phyloP scores from a whole-genome alignment of 2,888 invertebrate species.

The Euproctis similis region DNA sequence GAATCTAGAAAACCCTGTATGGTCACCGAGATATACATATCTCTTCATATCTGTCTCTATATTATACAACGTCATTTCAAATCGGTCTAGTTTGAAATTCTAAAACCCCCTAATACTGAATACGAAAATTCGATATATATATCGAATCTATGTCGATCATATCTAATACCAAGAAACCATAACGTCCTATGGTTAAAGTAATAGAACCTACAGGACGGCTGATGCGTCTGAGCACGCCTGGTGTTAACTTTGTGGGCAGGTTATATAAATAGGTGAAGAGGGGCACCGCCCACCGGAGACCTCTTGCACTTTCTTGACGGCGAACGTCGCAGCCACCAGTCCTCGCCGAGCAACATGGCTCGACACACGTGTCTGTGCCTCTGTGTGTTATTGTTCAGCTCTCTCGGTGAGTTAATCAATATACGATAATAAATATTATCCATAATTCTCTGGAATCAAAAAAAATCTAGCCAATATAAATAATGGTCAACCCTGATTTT shows the following conservation, averaged over 20 bases:
- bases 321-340: conserved; percentile 61
- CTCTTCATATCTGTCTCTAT: no score
- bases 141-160: background rate
- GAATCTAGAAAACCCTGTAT: no score
- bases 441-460: no score
- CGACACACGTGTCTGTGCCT: conserved; percentile 71
- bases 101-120: no score
- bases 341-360: conserved; percentile 73
- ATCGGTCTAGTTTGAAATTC: no score
- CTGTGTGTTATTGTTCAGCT: conserved; percentile 62
- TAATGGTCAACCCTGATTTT: no score
- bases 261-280: conserved; percentile 75
- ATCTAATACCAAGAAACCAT: no score
- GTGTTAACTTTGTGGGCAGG: conserved; percentile 44
- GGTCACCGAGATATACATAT: no score
- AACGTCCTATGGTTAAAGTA: conserved; percentile 39
- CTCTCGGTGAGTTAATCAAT: conserved; percentile 60
- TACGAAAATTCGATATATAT: no score
- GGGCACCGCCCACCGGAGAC: conserved; percentile 66
- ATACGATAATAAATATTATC: background rate
- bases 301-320: conserved; percentile 71
- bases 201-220: conserved; percentile 50
- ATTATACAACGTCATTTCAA: no score
- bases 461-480: no score
- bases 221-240: conserved; percentile 40